Percentiles rank a stretch among this genome's conserved stretches.
phyloP scores from a whole-genome alignment of 2,113 vertebrate species.

The Vireo altiloquus region DNA sequence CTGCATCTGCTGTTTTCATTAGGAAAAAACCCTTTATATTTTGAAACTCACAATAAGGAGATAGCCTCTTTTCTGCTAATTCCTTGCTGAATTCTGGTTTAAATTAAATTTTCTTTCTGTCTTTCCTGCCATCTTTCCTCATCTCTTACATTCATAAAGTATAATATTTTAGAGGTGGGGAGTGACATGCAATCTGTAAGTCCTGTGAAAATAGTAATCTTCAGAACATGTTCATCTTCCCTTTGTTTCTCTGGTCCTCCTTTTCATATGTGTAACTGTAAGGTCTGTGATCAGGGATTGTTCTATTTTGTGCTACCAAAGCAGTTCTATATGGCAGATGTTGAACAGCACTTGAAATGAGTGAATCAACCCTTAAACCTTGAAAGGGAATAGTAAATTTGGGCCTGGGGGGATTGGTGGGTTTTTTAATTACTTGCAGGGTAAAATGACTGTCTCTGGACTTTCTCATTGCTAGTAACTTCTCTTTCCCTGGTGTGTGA shows the following conservation, averaged over 20 bases:
- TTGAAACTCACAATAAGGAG: not conserved
- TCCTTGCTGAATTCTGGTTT: not conserved
- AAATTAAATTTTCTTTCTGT: not conserved
- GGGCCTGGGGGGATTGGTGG: not conserved
- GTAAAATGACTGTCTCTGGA: not conserved
- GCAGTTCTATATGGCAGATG: not conserved
- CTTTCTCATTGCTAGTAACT: not conserved
- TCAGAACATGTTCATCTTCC: not conserved
- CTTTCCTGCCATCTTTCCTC: not conserved
- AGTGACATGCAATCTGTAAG: not conserved
- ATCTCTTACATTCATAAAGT: not conserved
- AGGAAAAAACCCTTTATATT: fast-evolving
- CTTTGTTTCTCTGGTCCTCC: not conserved
- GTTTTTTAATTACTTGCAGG: not conserved
- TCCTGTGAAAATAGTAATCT: not conserved
- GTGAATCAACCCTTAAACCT: not conserved
- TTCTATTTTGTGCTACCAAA: not conserved
- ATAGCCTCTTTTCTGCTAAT: not conserved
- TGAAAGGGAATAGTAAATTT: not conserved
- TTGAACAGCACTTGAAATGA: not conserved
- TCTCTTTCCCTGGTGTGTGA: not conserved
- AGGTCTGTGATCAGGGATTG: not conserved
- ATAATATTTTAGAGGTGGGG: not conserved
- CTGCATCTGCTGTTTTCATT: not conserved
- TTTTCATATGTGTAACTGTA: not conserved